Percentiles rank a stretch among this genome's conserved stretches.
These are phyloP conservation scores for Lapara coniferarum DNA, from an alignment of 2,888 invertebrate species.

Conservation along the genomic window DNA sequence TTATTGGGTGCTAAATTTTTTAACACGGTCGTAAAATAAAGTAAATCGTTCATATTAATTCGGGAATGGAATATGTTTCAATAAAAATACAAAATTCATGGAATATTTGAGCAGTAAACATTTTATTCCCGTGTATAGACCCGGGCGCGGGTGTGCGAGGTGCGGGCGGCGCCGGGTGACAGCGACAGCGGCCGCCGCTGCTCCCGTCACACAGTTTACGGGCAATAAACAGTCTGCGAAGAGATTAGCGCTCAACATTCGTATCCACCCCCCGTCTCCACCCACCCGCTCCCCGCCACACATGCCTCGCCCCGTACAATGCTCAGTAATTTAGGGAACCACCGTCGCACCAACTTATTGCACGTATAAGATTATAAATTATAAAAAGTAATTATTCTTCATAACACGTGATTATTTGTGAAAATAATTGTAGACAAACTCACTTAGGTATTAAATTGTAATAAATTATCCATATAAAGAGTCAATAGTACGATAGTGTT, in stretches of 20 bases:
- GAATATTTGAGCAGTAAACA: slow-evolving; percentile 24
- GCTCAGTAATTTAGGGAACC: neutral
- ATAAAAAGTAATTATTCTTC: no score
- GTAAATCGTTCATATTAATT: slow-evolving; percentile 22
- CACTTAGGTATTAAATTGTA: no score
- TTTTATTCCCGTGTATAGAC: slow-evolving; percentile 10
- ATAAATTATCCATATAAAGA: no score
- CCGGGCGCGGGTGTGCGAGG: neutral
- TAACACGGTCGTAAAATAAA: slow-evolving; percentile 25
- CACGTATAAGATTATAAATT: no score
- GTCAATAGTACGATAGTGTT: no score
- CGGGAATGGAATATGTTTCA: slow-evolving; percentile 19
- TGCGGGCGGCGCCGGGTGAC: neutral
- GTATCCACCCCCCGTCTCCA: neutral
- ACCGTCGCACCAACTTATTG: neutral
- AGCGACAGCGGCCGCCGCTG: neutral
- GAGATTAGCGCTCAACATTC: slow-evolving; percentile 10
- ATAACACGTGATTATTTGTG: no score
- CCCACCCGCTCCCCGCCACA: neutral
- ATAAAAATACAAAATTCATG: slow-evolving; percentile 21
- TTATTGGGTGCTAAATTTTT: slow-evolving; percentile 18
- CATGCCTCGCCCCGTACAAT: neutral
- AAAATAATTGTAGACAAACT: no score
- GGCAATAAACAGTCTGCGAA: slow-evolving; percentile 15
- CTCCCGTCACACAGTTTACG: slow-evolving; percentile 8